Conservation (phyloP, 2,113 vertebrate genomes). For the Scomber colias region DNA sequence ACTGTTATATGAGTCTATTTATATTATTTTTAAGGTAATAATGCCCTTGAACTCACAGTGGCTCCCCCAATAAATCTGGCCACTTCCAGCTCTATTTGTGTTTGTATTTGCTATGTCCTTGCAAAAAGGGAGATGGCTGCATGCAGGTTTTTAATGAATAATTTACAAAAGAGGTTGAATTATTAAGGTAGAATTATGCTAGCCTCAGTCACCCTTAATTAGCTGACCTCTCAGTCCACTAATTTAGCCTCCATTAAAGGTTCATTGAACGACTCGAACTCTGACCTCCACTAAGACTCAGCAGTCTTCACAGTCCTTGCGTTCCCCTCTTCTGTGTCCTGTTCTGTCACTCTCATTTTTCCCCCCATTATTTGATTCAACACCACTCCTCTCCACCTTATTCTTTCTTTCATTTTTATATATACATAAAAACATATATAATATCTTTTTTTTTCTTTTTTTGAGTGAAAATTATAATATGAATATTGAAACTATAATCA, state of each 20-base stretch:
- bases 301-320: constrained; percentile 1
- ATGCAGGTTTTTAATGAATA: constrained; percentile 64
- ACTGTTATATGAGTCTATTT: not conserved
- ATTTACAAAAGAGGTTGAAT: constrained; percentile 65
- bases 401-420: not conserved
- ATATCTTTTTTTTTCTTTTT: too few species aligned
- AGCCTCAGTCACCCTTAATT: constrained; percentile 56
- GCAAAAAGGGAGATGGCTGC: constrained; percentile 11
- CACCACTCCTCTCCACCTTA: not conserved
- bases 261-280: constrained; percentile 40
- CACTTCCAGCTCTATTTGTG: not conserved
- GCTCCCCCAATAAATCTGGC: not conserved
- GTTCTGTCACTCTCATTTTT: not conserved
- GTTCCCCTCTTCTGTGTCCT: not conserved
- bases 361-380: not conserved
- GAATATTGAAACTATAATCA: constrained; percentile 5
- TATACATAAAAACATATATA: not conserved
- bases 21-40: not conserved
- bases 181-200: constrained; percentile 68
- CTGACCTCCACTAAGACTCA: constrained; percentile 26
- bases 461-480: not conserved
- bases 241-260: constrained; percentile 62
- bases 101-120: constrained; percentile 11
- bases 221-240: constrained; percentile 46
- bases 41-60: not conserved